Evolutionary conservation across 2,113 vertebrate genomes (phyloP).

Genomic region (Pteruthius melanotis): DNA sequence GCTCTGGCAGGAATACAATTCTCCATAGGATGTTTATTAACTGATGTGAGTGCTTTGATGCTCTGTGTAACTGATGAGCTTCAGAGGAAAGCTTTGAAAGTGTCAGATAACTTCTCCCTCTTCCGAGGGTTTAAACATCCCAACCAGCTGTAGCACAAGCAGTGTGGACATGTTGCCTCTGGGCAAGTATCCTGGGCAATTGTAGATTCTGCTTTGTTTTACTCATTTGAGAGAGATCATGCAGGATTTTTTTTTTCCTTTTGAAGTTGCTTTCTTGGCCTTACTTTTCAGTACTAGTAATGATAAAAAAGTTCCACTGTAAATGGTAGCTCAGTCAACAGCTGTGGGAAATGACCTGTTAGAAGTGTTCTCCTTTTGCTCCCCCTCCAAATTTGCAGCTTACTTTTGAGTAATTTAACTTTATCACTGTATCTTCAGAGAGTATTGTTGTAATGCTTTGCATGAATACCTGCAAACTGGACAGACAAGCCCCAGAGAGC

Average conservation of each 20-base stretch:
- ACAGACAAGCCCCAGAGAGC: background rate
- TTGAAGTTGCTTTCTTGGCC: background rate
- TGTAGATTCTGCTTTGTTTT: background rate
- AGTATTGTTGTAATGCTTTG: background rate
- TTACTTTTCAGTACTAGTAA: background rate
- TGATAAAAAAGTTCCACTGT: background rate
- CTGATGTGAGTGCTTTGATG: background rate
- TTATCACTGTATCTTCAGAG: background rate
- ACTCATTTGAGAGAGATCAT: background rate
- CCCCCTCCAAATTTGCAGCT: rapidly evolving
- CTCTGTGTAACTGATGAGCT: background rate
- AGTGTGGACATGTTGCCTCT: background rate
- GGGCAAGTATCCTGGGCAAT: background rate
- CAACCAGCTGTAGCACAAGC: background rate
- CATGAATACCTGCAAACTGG: background rate
- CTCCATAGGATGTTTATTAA: background rate
- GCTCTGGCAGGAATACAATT: background rate
- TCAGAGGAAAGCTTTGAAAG: background rate
- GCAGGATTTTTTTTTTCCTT: background rate
- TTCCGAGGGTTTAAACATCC: background rate
- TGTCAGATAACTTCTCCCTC: background rate
- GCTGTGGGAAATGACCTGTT: background rate
- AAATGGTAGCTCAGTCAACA: background rate
- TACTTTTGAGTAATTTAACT: background rate
- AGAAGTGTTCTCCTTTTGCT: background rate